These are phyloP conservation scores for Drosophila pandora DNA, from an alignment of 1,140 invertebrate species.

Conservation along the genomic window DNA sequence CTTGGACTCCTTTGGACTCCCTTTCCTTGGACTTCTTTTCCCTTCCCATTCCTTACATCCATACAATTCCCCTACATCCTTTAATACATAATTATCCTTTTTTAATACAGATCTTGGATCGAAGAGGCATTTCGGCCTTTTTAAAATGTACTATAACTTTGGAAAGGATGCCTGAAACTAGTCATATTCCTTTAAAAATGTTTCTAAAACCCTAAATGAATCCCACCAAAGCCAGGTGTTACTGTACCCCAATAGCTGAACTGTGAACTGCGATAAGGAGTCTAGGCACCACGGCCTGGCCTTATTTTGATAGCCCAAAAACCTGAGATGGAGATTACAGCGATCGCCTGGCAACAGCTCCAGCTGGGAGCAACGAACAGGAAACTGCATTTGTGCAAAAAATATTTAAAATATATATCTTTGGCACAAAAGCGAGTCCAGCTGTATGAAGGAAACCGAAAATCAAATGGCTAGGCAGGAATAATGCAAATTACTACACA, in stretches of 20 bases:
- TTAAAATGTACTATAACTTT: too few species aligned
- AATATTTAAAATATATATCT: background rate
- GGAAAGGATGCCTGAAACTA: too few species aligned
- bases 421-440: background rate
- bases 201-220: background rate
- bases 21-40: too few species aligned
- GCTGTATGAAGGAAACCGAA: background rate
- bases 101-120: too few species aligned
- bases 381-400: constrained; percentile 10
- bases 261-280: constrained; percentile 21
- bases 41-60: too few species aligned
- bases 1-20: too few species aligned
- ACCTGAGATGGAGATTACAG: constrained; percentile 17
- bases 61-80: too few species aligned
- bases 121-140: too few species aligned
- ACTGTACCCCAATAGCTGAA: constrained; percentile 12
- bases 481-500: constrained; percentile 57
- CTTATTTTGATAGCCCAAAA: constrained; percentile 30
- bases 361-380: constrained; percentile 15
- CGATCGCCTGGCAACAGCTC: constrained; percentile 35
- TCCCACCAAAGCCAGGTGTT: background rate
- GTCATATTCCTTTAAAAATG: too few species aligned
- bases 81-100: too few species aligned
- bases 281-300: constrained; percentile 10
- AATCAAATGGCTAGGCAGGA: constrained; percentile 29